Base-by-base conservation (phyloP, 2,888 invertebrate genomes). In the Amiota communis region DNA sequence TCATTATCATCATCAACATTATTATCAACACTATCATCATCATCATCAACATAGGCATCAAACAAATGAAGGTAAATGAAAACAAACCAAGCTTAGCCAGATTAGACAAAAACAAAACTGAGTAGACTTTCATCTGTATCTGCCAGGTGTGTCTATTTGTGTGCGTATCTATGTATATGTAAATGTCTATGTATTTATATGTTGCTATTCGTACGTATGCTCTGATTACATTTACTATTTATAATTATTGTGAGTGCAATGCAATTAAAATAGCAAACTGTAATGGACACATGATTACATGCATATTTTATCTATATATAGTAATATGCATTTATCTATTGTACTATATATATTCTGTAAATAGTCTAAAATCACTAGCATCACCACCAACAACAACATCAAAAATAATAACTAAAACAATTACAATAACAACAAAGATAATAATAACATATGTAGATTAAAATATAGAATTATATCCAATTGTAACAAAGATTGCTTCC, bases 251-350 rank as follows among this genome's bases (percentile, higher is more conserved):
- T n/a, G 47, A 64, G 64, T 64, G 47, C 46, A 64, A 64, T 47
- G 64, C 64, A 64, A 64, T 64, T 64, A 64, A 64, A 64, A 47
- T 64, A 23, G 64, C 15, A 47, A 64, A 64, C 64, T 46, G 64
- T 64, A 64, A 59, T 20, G 20, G 59, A 59, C 23, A 59, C 59
- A 59, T 59, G 59, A 59, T 15, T 59, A 20, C 59, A 59, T 59
- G 59, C 59, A 59, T 59, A 17, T 4, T 13, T 20, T 59, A 59
- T 17, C 0, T 6, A 17, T 20, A 2, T 59, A 59, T 57, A 15
- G 8, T 23, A 57, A 57, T 59, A 20, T 59, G 17, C 20, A 59
- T 20, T 59, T 59, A 20, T 59, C 11, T 23, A 15, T 46, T 13
- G 48, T n/a, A n/a, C n/a, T n/a, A 49, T 49, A 17, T 56, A 63